Conservation (phyloP, 1,140 invertebrate genomes). For the Acromyrmex echinatior region DNA sequence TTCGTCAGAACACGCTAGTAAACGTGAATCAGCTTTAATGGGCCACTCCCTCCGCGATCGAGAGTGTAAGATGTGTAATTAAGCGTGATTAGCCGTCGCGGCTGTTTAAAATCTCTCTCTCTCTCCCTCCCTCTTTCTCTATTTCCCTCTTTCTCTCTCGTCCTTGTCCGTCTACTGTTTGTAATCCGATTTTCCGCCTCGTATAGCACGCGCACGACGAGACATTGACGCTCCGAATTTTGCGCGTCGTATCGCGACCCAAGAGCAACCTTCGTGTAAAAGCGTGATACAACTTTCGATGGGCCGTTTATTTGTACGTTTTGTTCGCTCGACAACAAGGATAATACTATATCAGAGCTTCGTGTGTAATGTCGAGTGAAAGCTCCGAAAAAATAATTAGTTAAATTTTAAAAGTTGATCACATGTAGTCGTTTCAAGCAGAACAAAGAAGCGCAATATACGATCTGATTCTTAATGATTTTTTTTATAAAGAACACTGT, state of each 20-base stretch:
- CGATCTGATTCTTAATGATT: too few species aligned
- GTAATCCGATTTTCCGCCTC: slow-evolving; percentile 75
- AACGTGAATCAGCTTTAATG: slow-evolving; percentile 53
- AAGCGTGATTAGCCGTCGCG: slow-evolving; percentile 71
- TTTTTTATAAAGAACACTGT: neutral
- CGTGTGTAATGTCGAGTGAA: slow-evolving; percentile 13
- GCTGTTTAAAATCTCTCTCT: slow-evolving; percentile 34
- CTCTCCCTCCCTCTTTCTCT: neutral
- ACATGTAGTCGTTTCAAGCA: neutral
- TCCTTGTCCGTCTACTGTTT: slow-evolving; percentile 62
- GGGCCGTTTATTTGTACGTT: slow-evolving; percentile 22
- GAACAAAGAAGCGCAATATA: neutral
- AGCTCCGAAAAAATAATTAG: neutral
- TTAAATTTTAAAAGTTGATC: neutral
- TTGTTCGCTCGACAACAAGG: slow-evolving; percentile 24
- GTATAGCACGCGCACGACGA: slow-evolving; percentile 51
- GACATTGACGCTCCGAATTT: slow-evolving; percentile 66
- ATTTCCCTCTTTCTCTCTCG: neutral
- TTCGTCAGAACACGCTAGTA: slow-evolving; percentile 24
- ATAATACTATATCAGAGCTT: slow-evolving; percentile 10
- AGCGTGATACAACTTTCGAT: slow-evolving; percentile 56
- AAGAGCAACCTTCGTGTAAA: slow-evolving; percentile 35
- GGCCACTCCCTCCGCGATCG: slow-evolving; percentile 16
- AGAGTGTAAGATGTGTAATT: slow-evolving; percentile 69
- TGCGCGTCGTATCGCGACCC: slow-evolving; percentile 45